phyloP scores from a whole-genome alignment of 2,888 invertebrate genomes.

The Pollenia labialis region DNA sequence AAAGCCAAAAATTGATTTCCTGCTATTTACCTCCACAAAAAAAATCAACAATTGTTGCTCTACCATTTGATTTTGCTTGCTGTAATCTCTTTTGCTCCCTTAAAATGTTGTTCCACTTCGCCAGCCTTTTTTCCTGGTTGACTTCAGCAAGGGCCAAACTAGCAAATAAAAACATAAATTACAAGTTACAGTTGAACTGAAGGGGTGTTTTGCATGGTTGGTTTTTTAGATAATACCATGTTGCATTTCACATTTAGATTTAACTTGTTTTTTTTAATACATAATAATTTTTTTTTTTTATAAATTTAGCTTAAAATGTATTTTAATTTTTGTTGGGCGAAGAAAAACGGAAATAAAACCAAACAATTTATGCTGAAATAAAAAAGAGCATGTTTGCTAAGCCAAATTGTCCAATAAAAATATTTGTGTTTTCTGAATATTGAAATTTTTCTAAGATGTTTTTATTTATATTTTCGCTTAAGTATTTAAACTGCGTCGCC shows the following conservation, averaged over 20 bases:
- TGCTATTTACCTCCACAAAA: neutral
- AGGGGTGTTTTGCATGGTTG: constrained; percentile 69
- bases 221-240: constrained; percentile 12
- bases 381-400: neutral
- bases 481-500: no score
- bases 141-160: neutral
- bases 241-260: neutral
- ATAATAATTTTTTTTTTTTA: constrained; percentile 2
- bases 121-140: constrained; percentile 25
- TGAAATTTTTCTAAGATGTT: no score
- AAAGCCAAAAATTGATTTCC: constrained; percentile 23
- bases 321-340: constrained; percentile 1
- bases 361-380: constrained; percentile 7
- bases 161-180: constrained; percentile 42
- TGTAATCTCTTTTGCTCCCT: neutral
- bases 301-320: constrained; percentile 16
- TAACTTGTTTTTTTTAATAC: neutral
- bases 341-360: constrained; percentile 28
- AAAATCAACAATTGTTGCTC: constrained; percentile 18
- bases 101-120: constrained; percentile 21
- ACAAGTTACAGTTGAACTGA: constrained; percentile 60
- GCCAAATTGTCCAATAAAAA: no score
- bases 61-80: constrained; percentile 20
- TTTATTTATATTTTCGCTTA: no score
- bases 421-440: no score